Evolutionary conservation across 2,888 invertebrate genomes (phyloP).

Genomic region (Graphium colonna): DNA sequence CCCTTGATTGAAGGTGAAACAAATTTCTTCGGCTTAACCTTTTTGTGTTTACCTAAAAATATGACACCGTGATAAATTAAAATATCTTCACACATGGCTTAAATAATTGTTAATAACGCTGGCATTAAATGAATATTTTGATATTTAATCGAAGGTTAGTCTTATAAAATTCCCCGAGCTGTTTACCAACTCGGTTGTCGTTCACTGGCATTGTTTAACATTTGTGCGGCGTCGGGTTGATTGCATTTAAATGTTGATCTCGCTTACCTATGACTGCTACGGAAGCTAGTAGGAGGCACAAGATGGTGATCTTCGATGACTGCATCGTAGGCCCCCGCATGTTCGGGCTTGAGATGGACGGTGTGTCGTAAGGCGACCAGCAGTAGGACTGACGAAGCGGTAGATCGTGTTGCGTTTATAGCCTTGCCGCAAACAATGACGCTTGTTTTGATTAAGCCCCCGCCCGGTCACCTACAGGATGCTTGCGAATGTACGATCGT

Average conservation of each 20-base stretch:
- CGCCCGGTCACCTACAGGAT: constrained; percentile 29
- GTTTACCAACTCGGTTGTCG: background rate
- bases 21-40: constrained; percentile 63
- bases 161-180: constrained; percentile 1
- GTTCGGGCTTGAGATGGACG: constrained; percentile 7
- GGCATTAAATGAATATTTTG: too few species aligned
- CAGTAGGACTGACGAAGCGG: constrained; percentile 25
- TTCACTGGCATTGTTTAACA: too few species aligned
- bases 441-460: constrained; percentile 40
- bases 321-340: constrained; percentile 35
- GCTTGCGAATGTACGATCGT: constrained; percentile 13
- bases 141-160: background rate
- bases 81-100: too few species aligned
- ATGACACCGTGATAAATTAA: background rate
- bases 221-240: background rate
- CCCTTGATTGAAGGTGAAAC: constrained; percentile 61
- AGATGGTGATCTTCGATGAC: constrained; percentile 38
- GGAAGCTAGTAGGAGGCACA: constrained; percentile 53
- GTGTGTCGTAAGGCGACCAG: constrained; percentile 8
- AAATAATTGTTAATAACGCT: too few species aligned
- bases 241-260: too few species aligned
- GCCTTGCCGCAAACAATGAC: constrained; percentile 35
- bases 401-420: constrained; percentile 38
- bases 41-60: constrained; percentile 60
- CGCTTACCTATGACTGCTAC: constrained; percentile 48